phyloP scores from a whole-genome alignment of 2,888 invertebrate genomes.

The Machimus atricapillus region DNA sequence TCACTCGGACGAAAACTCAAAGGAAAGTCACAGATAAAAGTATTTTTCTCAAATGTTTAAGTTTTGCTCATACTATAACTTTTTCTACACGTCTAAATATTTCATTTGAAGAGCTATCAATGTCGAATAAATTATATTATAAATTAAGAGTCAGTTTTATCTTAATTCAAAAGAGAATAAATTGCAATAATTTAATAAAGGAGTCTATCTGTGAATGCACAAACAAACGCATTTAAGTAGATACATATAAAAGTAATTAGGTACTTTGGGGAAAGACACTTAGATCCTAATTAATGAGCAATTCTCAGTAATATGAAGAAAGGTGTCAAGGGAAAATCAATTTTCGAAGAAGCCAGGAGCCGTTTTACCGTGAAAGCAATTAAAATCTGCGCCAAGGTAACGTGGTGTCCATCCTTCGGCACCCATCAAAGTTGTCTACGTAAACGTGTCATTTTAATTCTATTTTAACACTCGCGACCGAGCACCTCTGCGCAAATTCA shows the following conservation, averaged over 20 bases:
- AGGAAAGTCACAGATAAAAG: not conserved
- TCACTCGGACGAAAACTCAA: not conserved
- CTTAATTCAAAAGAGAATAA: not conserved
- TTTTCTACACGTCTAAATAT: not conserved
- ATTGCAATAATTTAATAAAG: not conserved
- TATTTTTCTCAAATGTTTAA: not conserved
- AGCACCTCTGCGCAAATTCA: not conserved
- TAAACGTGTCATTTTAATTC: not conserved
- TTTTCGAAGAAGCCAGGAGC: not conserved
- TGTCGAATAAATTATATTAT: not conserved
- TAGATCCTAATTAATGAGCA: not conserved
- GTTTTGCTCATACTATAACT: not conserved
- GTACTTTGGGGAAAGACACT: not conserved
- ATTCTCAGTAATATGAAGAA: not conserved
- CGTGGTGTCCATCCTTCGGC: not conserved
- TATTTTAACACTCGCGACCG: not conserved
- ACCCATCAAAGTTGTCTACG: not conserved
- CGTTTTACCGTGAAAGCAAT: not conserved
- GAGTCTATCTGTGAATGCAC: not conserved
- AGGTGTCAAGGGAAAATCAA: not conserved
- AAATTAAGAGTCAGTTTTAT: not conserved
- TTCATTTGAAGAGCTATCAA: not conserved
- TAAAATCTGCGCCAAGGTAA: not conserved
- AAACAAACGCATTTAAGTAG: not conserved
- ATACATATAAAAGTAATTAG: not conserved